phyloP scores from a whole-genome alignment of 2,797 vertebrate species.

The Danio choprae region DNA sequence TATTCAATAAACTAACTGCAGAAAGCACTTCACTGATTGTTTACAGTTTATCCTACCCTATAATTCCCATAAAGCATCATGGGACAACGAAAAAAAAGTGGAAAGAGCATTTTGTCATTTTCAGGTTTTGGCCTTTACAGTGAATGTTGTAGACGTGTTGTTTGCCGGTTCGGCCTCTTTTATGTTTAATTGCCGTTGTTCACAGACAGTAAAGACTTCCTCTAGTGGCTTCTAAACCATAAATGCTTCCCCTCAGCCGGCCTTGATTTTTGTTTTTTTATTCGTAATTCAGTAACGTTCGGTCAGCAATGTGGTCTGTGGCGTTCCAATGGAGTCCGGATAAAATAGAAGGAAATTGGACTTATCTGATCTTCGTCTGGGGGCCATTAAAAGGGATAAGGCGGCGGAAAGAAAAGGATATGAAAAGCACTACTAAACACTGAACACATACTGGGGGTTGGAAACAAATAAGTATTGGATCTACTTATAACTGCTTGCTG shows the following conservation, averaged over 20 bases:
- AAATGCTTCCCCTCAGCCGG: constrained; percentile 55
- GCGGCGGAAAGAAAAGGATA: neutral
- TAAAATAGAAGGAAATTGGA: constrained; percentile 58
- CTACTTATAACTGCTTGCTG: neutral
- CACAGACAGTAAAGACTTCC: constrained; percentile 66
- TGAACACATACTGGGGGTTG: neutral
- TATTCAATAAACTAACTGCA: no score
- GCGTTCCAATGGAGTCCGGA: constrained; percentile 42
- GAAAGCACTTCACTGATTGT: no score
- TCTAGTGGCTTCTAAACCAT: constrained; percentile 59
- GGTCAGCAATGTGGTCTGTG: constrained; percentile 45
- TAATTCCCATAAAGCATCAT: no score
- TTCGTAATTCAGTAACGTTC: constrained; percentile 45
- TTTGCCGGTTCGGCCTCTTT: constrained; percentile 56
- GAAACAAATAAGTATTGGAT: neutral
- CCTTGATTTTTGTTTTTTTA: constrained; percentile 12
- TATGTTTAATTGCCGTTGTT: constrained; percentile 69
- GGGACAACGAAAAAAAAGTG: neutral
- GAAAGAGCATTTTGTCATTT: no score
- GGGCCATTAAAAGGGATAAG: constrained; percentile 44
- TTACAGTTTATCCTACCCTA: no score
- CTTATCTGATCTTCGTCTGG: constrained; percentile 55
- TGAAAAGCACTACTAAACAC: neutral
- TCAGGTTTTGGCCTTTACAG: neutral
- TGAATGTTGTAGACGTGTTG: constrained; percentile 41